Evolutionary conservation across 2,113 vertebrate genomes (phyloP).

Genomic region (Tetrax tetrax): DNA sequence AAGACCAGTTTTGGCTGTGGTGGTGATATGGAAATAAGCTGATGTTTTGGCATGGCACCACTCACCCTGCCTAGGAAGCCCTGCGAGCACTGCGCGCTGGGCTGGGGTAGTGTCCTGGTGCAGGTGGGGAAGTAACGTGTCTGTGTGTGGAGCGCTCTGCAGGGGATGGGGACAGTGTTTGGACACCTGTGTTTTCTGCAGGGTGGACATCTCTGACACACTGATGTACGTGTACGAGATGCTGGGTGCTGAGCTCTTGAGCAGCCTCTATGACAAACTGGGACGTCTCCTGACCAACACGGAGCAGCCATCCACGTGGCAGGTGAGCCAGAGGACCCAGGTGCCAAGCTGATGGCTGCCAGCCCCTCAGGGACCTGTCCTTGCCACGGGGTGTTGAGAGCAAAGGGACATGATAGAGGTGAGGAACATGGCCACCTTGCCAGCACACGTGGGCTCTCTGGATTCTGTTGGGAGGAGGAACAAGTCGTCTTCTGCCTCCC

Average conservation of each 20-base stretch:
- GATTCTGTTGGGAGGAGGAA: neutral
- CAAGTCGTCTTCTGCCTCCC: neutral
- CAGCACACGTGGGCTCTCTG: neutral
- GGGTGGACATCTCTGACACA: constrained; percentile 98
- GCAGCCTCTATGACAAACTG: constrained; percentile 98
- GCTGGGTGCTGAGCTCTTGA: constrained; percentile 96
- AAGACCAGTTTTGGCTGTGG: neutral
- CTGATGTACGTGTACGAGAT: constrained; percentile 99
- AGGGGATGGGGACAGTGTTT: neutral
- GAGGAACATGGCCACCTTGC: neutral
- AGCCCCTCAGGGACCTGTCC: neutral
- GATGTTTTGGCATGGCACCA: neutral
- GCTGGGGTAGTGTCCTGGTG: neutral
- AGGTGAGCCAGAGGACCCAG: constrained; percentile 77
- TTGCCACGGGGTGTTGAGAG: rapidly evolving
- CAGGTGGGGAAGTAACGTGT: neutral
- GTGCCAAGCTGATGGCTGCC: neutral
- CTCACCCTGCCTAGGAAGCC: neutral
- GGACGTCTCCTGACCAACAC: constrained; percentile 92
- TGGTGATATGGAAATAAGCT: neutral
- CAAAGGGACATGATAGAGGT: neutral
- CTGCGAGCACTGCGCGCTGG: rapidly evolving
- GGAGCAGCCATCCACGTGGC: constrained; percentile 93
- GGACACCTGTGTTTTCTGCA: constrained; percentile 61
- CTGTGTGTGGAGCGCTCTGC: rapidly evolving